These are phyloP conservation scores for Gryllus bimaculatus DNA, from an alignment of 1,140 invertebrate genomes.

Conservation along the genomic window DNA sequence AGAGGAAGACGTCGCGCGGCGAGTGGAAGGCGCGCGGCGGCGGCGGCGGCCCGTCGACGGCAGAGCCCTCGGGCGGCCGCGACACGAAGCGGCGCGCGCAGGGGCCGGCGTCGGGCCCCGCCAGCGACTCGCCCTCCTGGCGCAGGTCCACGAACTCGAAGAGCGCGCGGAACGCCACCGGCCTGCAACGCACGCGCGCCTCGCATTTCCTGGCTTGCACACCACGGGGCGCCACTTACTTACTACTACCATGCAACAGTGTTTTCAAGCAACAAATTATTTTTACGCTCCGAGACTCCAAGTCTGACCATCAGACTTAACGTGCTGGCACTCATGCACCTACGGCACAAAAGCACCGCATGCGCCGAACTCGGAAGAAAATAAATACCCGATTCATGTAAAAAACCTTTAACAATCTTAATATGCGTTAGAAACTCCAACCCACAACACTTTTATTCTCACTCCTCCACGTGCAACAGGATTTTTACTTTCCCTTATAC, in stretches of 20 bases:
- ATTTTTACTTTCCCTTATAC: no score
- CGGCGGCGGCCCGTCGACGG: conserved; percentile 40
- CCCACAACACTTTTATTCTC: no score
- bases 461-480: no score
- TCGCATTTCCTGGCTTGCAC: no score
- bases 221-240: no score
- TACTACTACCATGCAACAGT: no score
- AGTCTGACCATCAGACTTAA: not conserved
- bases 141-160: conserved; percentile 83
- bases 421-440: no score
- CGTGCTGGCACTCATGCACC: not conserved
- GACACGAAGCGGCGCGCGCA: conserved; percentile 61
- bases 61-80: conserved; percentile 39
- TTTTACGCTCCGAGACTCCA: not conserved
- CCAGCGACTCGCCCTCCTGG: conserved; percentile 57
- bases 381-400: no score
- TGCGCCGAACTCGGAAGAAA: no score
- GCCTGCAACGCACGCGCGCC: conserved; percentile 37
- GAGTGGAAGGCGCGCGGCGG: conserved; percentile 52
- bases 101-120: conserved; percentile 44
- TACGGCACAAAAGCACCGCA: no score
- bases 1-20: conserved; percentile 73
- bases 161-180: conserved; percentile 71
- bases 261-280: not conserved
- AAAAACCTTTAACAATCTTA: no score